A percentile compares a stretch with the other conserved stretches of the same genome.
Conservation (phyloP, 2,113 vertebrate genomes). For the Nothocercus nigrocapillus region DNA sequence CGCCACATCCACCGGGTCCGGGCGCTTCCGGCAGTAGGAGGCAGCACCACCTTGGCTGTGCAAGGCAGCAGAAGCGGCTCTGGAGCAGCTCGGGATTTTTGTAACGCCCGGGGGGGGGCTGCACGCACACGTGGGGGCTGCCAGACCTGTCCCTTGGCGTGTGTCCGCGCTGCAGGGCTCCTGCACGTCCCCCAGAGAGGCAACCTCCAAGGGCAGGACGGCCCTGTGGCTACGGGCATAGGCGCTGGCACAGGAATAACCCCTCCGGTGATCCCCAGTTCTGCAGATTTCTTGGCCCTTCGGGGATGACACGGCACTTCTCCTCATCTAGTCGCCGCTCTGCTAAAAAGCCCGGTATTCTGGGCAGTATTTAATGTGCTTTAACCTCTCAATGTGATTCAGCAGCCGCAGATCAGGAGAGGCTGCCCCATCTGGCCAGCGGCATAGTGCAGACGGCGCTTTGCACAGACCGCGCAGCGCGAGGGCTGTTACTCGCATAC, state of each 20-base stretch:
- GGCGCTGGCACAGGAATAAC: neutral
- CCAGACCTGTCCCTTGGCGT: neutral
- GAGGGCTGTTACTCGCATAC: neutral
- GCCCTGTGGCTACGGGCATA: neutral
- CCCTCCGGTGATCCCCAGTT: neutral
- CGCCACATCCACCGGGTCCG: neutral
- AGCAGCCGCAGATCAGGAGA: conserved; percentile 5
- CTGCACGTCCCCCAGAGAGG: neutral
- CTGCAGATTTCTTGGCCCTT: neutral
- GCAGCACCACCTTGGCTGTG: conserved; percentile 69
- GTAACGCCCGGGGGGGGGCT: neutral
- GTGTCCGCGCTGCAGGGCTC: neutral
- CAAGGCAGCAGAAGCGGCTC: neutral
- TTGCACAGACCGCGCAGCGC: neutral
- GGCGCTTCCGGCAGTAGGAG: conserved; percentile 65
- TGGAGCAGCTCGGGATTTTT: neutral
- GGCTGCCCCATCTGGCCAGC: conserved; percentile 19
- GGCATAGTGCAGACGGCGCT: neutral
- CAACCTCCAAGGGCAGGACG: neutral
- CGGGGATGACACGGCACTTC: conserved; percentile 57
- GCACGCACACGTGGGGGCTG: neutral
- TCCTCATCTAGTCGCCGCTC: conserved; percentile 9
- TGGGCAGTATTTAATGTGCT: conserved; percentile 29
- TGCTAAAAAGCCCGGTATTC: conserved; percentile 37
- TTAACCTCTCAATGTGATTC: conserved; percentile 59